Percentiles rank a stretch among this genome's conserved stretches.
These are phyloP conservation scores for Drosophila putrida DNA, from an alignment of 2,888 invertebrate species.

Conservation along the genomic window DNA sequence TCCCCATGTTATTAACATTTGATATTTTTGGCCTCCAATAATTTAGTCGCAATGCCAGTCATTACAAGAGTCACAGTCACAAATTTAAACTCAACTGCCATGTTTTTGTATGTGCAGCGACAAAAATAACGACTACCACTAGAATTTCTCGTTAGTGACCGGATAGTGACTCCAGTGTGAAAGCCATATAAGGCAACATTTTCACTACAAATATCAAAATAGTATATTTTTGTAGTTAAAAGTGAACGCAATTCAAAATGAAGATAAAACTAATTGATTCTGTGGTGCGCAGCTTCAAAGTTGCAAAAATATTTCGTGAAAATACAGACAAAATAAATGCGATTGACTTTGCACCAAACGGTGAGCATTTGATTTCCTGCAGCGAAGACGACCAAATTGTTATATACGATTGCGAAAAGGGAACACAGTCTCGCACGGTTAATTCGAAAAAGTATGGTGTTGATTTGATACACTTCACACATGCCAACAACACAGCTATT, in stretches of 20 bases:
- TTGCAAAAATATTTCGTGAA: conserved; percentile 98
- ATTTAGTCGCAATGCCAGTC: too few relatives aligned
- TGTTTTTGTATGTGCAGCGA: too few relatives aligned
- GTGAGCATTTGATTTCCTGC: conserved; percentile 98
- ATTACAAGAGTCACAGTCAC: too few relatives aligned
- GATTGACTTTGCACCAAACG: conserved; percentile 98
- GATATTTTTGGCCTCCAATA: too few relatives aligned
- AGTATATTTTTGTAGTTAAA: conserved; percentile 9
- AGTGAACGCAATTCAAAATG: too few relatives aligned
- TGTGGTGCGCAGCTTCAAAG: conserved; percentile 97
- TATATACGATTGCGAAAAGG: conserved; percentile 99
- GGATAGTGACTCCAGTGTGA: too few relatives aligned
- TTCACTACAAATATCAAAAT: not conserved
- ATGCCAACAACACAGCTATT: conserved; percentile 98
- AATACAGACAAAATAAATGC: conserved; percentile 99
- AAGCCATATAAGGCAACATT: not conserved
- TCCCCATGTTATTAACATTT: too few relatives aligned
- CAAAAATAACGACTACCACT: too few relatives aligned
- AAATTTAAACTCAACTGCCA: too few relatives aligned
- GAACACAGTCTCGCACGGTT: conserved; percentile 97
- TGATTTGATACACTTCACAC: conserved; percentile 99
- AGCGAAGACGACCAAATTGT: conserved; percentile 99
- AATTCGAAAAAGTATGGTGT: conserved; percentile 99
- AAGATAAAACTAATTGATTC: conserved; percentile 97
- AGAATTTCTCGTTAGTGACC: too few relatives aligned